Base-by-base conservation (phyloP, 2,113 vertebrate genomes). In the Equus quagga region DNA sequence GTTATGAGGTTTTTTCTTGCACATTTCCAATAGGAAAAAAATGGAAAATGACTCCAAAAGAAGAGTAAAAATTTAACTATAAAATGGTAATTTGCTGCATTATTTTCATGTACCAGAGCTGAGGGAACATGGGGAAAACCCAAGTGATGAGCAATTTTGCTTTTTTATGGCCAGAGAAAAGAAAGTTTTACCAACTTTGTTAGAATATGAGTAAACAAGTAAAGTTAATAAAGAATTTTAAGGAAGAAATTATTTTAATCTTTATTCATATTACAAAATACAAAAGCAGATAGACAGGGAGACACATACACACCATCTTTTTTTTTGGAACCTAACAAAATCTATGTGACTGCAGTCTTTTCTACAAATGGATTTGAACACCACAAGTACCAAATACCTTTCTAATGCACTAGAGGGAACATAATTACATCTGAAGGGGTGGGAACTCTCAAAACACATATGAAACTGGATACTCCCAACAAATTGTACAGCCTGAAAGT, bases 11-110 rank as follows among this genome's bases (percentile, higher is more conserved):
- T 82, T 92, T 89, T 93, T 80, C 46, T 94, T 92, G 62, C 14
- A 44, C 41, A 95, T 91, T 96, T 95, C 51, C 78, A 90, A 54
- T 36, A 93, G 79, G 36, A 58, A 78, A 69, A 97, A 97, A 94
- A 78, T 21, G 11, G 60, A 91, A 95, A 96, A 92, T 94, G n/a
- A 64, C 67, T 95, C 78, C 56, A 82, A 97, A 89, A 65, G 46
- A 95, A 18, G 62, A 96, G 94, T 91, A 96, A 95, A 98, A 97
- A 69, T 83, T 51, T 46, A 95, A 91, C 96, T 94, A 86, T 78
- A 65, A 89, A 89, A 75, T 60, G 15, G 85, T 84, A 97, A 94
- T 72, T 83, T 46, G 18, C 33, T 86, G 46, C 33, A 41, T 93
- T 92, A 85, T 94, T 91, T 82, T 90, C 90, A 69, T 33, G 36